Evolutionary conservation across 2,797 vertebrate species (phyloP).

Genomic region (Babyrousa celebensis): DNA sequence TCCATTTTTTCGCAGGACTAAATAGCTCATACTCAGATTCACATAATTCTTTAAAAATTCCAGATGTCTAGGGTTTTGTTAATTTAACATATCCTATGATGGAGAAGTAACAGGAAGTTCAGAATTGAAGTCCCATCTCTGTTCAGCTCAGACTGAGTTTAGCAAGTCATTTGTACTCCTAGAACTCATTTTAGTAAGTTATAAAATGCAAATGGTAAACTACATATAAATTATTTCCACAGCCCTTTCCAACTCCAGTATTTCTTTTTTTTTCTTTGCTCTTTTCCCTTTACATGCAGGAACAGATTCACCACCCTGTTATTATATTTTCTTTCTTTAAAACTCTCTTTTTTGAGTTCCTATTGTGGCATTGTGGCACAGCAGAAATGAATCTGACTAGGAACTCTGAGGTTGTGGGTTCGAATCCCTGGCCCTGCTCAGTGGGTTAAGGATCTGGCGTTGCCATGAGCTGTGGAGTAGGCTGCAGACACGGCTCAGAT

Average conservation of each 20-base stretch:
- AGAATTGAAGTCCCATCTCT: background rate
- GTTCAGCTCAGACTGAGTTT: background rate
- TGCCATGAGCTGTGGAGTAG: too few relatives aligned
- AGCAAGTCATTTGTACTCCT: slow-evolving; percentile 15
- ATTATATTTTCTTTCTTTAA: slow-evolving; percentile 23
- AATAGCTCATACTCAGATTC: background rate
- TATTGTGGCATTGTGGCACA: too few relatives aligned
- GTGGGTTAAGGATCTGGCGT: too few relatives aligned
- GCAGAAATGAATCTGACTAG: too few relatives aligned
- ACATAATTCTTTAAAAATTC: slow-evolving; percentile 43
- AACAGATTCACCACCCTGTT: background rate
- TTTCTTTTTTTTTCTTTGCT: background rate
- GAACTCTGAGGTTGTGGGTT: too few relatives aligned
- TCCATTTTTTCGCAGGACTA: background rate
- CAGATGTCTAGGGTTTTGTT: background rate
- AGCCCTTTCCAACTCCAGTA: background rate
- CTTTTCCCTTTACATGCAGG: background rate
- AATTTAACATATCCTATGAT: background rate
- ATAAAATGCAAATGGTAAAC: background rate
- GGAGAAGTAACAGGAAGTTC: slow-evolving; percentile 42
- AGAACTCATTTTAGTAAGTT: slow-evolving; percentile 37
- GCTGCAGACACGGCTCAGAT: too few relatives aligned
- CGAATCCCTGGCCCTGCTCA: too few relatives aligned
- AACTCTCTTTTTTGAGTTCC: background rate
- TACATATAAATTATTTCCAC: background rate